A percentile compares a stretch with the other conserved stretches of the same genome.
phyloP scores from a whole-genome alignment of 2,113 vertebrate genomes.

The Lipophrys pholis region DNA sequence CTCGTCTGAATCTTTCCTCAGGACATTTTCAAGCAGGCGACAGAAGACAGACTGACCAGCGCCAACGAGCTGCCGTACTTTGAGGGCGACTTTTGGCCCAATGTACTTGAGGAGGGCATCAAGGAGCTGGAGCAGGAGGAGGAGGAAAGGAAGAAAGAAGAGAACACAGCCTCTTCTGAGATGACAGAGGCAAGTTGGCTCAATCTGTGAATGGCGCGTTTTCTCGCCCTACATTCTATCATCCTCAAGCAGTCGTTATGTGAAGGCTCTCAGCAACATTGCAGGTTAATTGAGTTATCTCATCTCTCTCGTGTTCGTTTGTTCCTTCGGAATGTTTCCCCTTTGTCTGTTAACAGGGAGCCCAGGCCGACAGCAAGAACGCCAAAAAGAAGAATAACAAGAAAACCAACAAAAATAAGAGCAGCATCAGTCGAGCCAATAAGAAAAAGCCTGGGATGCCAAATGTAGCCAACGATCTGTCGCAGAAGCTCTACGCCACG shows the following conservation, averaged over 20 bases:
- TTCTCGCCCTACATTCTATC: constrained; percentile 39
- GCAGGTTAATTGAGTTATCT: constrained; percentile 46
- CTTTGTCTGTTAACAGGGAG: constrained; percentile 84
- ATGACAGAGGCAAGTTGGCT: constrained; percentile 87
- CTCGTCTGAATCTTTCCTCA: constrained; percentile 64
- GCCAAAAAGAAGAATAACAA: constrained; percentile 99
- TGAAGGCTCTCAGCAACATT: constrained; percentile 37
- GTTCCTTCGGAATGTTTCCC: constrained; percentile 20
- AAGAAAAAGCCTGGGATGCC: constrained; percentile 99
- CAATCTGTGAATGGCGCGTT: background rate
- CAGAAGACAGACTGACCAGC: constrained; percentile 95
- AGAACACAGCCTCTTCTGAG: constrained; percentile 94
- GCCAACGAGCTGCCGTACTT: constrained; percentile 98
- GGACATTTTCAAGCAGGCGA: constrained; percentile 99
- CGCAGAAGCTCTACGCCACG: constrained; percentile 97
- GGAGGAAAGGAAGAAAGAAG: constrained; percentile 97
- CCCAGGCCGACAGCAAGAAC: constrained; percentile 95
- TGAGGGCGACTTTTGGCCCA: constrained; percentile 99
- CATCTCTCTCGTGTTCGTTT: constrained; percentile 28
- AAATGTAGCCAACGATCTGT: constrained; percentile 96
- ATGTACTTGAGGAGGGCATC: constrained; percentile 98
- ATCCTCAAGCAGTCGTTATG: constrained; percentile 37
- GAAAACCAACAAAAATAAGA: constrained; percentile 99
- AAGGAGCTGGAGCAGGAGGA: constrained; percentile 98
- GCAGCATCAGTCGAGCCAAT: constrained; percentile 96